Percentiles rank a stretch among this genome's conserved stretches.
Conservation (phyloP, 23 tunicate species). For the Botrylloides violaceus region DNA sequence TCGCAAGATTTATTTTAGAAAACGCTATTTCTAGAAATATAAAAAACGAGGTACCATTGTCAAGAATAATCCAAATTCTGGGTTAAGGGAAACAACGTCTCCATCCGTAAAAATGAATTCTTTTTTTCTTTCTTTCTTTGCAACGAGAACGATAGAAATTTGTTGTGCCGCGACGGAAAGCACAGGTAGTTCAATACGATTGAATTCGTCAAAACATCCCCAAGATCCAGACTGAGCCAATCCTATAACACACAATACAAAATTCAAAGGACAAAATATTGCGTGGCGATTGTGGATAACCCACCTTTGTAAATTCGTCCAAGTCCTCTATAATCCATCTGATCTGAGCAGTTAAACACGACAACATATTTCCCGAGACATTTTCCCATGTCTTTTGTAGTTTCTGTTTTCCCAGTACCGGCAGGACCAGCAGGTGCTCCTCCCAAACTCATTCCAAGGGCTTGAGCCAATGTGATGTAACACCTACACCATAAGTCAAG, state of each 20-base stretch:
- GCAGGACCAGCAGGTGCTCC: slow-evolving; percentile 99
- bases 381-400: slow-evolving; percentile 98
- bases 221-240: slow-evolving; percentile 96
- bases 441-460: slow-evolving; percentile 96
- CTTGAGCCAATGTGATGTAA: slow-evolving; percentile 95
- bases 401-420: slow-evolving; percentile 97
- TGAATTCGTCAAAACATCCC: slow-evolving; percentile 99
- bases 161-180: slow-evolving; percentile 98
- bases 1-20: not conserved
- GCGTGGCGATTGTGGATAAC: not conserved
- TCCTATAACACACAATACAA: slow-evolving; percentile 27
- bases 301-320: slow-evolving; percentile 96
- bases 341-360: slow-evolving; percentile 97
- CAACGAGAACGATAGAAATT: slow-evolving; percentile 80
- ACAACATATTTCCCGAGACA: slow-evolving; percentile 98
- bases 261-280: not conserved
- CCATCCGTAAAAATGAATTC: slow-evolving; percentile 91
- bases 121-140: slow-evolving; percentile 84
- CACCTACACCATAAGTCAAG: slow-evolving; percentile 65
- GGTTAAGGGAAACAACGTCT: slow-evolving; percentile 81
- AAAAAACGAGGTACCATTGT: slow-evolving; percentile 59
- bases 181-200: slow-evolving; percentile 95
- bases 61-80: slow-evolving; percentile 90
- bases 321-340: slow-evolving; percentile 95
- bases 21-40: not conserved